A percentile compares a stretch with the other conserved stretches of the same genome.
These are phyloP conservation scores for Thunnus maccoyii DNA, from an alignment of 2,113 vertebrate genomes.

Conservation along the genomic window DNA sequence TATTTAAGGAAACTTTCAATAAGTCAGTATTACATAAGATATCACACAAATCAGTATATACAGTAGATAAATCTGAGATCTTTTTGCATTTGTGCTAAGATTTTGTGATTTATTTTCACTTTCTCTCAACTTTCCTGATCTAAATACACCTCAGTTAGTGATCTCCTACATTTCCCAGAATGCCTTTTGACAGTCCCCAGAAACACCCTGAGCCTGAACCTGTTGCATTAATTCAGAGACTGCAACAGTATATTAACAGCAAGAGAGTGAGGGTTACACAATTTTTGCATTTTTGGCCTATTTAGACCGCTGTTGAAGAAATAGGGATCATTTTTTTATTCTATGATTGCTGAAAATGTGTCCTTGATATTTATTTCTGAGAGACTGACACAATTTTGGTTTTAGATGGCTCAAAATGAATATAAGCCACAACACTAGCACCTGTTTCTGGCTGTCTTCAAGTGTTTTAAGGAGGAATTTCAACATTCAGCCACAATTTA, in stretches of 20 bases:
- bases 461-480: neutral
- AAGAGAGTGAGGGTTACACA: neutral
- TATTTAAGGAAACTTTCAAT: neutral
- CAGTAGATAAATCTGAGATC: no score
- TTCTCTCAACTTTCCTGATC: neutral
- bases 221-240: constrained; percentile 13
- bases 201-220: constrained; percentile 9
- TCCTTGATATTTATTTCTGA: neutral
- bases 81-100: neutral
- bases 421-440: neutral
- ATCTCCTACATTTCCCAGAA: neutral
- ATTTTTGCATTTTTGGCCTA: neutral
- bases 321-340: neutral
- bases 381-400: neutral
- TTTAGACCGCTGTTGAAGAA: neutral
- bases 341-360: neutral
- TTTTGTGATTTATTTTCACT: neutral
- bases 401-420: neutral
- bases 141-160: neutral
- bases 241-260: neutral
- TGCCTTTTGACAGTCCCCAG: constrained; percentile 1
- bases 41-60: no score
- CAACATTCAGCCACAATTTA: neutral
- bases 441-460: neutral
- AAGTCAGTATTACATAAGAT: no score